Conservation (phyloP, 2,797 vertebrate species). For the Spatula versicolor region DNA sequence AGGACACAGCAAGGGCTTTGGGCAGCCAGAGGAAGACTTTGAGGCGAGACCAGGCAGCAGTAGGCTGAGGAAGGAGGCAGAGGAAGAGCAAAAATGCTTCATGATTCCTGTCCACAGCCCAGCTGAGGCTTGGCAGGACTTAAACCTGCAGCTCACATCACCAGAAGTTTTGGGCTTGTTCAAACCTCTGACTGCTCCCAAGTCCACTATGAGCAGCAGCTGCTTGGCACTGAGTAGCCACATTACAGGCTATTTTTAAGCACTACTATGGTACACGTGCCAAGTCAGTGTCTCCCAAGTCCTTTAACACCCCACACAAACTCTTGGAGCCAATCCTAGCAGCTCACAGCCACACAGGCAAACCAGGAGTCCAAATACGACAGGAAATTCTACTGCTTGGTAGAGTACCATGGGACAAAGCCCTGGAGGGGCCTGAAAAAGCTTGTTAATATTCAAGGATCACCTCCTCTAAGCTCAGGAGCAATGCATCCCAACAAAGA, state of each 20-base stretch:
- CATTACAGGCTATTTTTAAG: not conserved
- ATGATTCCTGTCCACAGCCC: rapidly evolving
- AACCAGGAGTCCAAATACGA: not conserved
- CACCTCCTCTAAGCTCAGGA: too few species aligned
- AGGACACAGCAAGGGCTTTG: not conserved
- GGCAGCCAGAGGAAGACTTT: not conserved
- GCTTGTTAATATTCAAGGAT: too few species aligned
- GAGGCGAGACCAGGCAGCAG: not conserved
- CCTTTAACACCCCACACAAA: not conserved
- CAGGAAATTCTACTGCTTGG: not conserved
- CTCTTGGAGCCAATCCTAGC: not conserved
- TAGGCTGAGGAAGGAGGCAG: not conserved
- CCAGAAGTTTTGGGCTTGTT: not conserved
- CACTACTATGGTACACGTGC: not conserved
- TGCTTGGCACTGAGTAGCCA: not conserved
- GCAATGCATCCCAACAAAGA: too few species aligned
- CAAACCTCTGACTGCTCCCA: not conserved
- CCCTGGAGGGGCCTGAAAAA: too few species aligned
- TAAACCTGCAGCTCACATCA: not conserved
- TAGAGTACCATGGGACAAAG: too few species aligned
- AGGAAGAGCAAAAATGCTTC: not conserved
- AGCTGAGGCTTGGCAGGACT: not conserved
- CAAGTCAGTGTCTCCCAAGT: not conserved
- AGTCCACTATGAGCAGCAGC: not conserved
- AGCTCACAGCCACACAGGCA: not conserved